A percentile compares a stretch with the other conserved stretches of the same genome.
Conservation (phyloP, 2,888 invertebrate genomes). For the Hyposoter dolosus region DNA sequence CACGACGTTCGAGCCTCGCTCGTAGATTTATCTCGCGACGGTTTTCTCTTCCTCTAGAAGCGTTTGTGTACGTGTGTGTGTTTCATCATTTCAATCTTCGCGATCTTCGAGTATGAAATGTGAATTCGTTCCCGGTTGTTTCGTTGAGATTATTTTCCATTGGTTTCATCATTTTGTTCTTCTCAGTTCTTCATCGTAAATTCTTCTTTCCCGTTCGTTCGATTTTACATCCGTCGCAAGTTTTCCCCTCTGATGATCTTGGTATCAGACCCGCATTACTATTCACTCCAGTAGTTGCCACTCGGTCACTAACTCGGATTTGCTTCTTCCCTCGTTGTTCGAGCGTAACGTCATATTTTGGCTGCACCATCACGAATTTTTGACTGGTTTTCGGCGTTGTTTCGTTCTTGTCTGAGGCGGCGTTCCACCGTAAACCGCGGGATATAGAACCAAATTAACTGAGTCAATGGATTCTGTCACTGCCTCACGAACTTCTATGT, state of each 20-base stretch:
- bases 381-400: slow-evolving; percentile 82
- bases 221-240: slow-evolving; percentile 44
- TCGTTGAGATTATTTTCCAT: not conserved
- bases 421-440: slow-evolving; percentile 77
- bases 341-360: slow-evolving; percentile 41
- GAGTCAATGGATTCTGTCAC: slow-evolving; percentile 76
- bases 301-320: slow-evolving; percentile 41
- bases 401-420: slow-evolving; percentile 77
- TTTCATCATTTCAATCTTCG: not conserved
- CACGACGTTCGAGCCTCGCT: slow-evolving; percentile 17
- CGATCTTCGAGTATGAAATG: not conserved
- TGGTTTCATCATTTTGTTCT: not conserved
- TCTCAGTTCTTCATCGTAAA: slow-evolving; percentile 38
- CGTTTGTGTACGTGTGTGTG: not conserved
- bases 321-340: slow-evolving; percentile 46
- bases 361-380: slow-evolving; percentile 82
- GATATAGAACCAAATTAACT: slow-evolving; percentile 78
- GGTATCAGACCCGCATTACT: not conserved
- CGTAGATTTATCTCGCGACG: slow-evolving; percentile 3
- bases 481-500: slow-evolving; percentile 80
- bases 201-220: slow-evolving; percentile 69
- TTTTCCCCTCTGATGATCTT: not conserved
- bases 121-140: not conserved
- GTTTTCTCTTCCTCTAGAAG: not conserved
- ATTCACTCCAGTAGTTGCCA: slow-evolving; percentile 27